Evolutionary conservation across 2,888 invertebrate genomes (phyloP).

Genomic region (Drosophila cognata): DNA sequence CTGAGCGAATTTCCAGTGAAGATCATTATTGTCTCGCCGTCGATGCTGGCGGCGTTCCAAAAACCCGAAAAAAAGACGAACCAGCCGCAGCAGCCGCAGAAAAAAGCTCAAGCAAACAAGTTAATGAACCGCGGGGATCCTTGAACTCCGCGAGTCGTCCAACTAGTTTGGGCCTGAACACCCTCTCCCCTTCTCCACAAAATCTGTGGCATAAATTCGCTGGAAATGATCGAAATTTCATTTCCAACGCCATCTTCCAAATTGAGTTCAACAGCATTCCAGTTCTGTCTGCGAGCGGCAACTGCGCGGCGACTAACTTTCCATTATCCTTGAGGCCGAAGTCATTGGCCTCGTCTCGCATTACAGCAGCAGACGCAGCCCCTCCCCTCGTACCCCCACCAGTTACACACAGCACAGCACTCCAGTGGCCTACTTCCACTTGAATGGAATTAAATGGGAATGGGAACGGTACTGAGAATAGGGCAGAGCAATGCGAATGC

Average conservation of each 20-base stretch:
- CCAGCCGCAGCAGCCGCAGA: not conserved
- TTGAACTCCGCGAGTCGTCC: conserved; percentile 64
- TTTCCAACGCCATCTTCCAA: conserved; percentile 49
- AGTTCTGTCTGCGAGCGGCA: conserved; percentile 31
- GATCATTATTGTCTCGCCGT: conserved; percentile 76
- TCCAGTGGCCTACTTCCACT: conserved; percentile 79
- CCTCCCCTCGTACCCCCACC: conserved; percentile 31
- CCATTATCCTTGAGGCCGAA: conserved; percentile 70
- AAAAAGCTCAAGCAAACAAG: conserved; percentile 61
- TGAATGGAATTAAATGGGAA: conserved; percentile 54
- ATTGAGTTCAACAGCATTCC: conserved; percentile 78
- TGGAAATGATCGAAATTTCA: conserved; percentile 78
- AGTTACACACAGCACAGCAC: conserved; percentile 66
- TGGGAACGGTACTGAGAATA: conserved; percentile 14
- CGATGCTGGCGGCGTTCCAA: conserved; percentile 55
- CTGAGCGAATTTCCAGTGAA: conserved; percentile 70
- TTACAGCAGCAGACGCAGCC: conserved; percentile 60
- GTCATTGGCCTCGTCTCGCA: conserved; percentile 72
- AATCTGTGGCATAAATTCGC: conserved; percentile 78
- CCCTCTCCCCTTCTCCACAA: conserved; percentile 11
- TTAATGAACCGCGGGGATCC: conserved; percentile 77
- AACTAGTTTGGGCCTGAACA: conserved; percentile 63
- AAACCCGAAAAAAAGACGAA: conserved; percentile 10
- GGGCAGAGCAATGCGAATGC: conserved; percentile 11
- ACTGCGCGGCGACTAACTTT: conserved; percentile 44